Evolutionary conservation across 2,797 vertebrate genomes (phyloP).

Genomic region (Artibeus lituratus): DNA sequence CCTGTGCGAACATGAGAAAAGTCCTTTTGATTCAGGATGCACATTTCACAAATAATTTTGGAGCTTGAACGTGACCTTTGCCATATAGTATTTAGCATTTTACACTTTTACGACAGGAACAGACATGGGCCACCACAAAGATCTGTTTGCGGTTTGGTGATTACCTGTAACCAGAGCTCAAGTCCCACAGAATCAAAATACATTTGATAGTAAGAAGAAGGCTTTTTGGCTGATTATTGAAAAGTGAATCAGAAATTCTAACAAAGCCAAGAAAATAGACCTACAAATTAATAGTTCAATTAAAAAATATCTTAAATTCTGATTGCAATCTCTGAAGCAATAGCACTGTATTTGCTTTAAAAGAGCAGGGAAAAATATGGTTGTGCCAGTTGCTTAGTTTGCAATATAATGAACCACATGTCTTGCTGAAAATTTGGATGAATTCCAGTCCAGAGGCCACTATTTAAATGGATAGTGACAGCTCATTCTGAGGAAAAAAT

Average conservation of each 20-base stretch:
- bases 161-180: background rate
- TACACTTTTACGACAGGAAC: background rate
- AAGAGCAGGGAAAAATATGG: conserved; percentile 58
- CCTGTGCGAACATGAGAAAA: background rate
- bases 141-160: background rate
- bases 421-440: conserved; percentile 79
- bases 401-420: conserved; percentile 79
- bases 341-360: conserved; percentile 50
- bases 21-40: background rate
- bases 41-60: background rate
- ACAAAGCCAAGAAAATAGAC: background rate
- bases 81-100: background rate
- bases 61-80: background rate
- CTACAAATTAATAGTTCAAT: background rate
- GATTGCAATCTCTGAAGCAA: background rate
- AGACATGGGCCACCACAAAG: background rate
- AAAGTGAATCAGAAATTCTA: background rate
- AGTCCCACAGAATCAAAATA: background rate
- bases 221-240: background rate
- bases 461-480: conserved; percentile 84
- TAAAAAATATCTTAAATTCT: conserved; percentile 20
- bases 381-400: conserved; percentile 76
- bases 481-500: conserved; percentile 79
- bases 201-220: background rate
- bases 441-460: conserved; percentile 79